Conservation (phyloP, 2,888 invertebrate genomes). For the Cerceris ruficornis region DNA sequence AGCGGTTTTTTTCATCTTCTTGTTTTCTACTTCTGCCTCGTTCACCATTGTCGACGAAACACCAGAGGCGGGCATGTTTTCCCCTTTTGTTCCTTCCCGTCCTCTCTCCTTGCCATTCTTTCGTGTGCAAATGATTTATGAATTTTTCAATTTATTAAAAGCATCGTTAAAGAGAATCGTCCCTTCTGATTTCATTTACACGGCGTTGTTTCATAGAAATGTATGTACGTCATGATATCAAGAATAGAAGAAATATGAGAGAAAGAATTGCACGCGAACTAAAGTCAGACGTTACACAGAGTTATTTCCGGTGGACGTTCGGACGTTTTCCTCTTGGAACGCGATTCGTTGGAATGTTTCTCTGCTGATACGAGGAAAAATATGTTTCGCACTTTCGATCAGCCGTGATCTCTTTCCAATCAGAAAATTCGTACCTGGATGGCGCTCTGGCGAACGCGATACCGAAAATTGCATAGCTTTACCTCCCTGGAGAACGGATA, state of each 20-base stretch:
- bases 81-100: not conserved
- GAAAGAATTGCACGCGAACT: no score
- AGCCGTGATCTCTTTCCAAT: conserved; percentile 18
- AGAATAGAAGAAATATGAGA: no score
- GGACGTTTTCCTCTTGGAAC: not conserved
- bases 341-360: not conserved
- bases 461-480: conserved; percentile 43
- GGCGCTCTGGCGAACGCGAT: not conserved
- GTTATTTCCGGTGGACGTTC: no score
- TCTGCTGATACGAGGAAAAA: not conserved
- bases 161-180: no score
- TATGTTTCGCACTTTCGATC: conserved; percentile 12
- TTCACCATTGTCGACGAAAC: not conserved
- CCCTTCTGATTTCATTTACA: no score
- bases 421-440: not conserved
- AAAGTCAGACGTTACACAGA: no score
- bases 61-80: not conserved
- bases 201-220: no score
- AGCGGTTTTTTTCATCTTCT: conserved; percentile 6
- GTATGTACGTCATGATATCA: no score
- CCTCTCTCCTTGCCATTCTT: not conserved
- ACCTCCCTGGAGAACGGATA: conserved; percentile 4
- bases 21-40: not conserved
- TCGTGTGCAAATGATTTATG: no score
- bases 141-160: no score